phyloP scores from a whole-genome alignment of 2,888 invertebrate species.

The Cartodere bifasciata region DNA sequence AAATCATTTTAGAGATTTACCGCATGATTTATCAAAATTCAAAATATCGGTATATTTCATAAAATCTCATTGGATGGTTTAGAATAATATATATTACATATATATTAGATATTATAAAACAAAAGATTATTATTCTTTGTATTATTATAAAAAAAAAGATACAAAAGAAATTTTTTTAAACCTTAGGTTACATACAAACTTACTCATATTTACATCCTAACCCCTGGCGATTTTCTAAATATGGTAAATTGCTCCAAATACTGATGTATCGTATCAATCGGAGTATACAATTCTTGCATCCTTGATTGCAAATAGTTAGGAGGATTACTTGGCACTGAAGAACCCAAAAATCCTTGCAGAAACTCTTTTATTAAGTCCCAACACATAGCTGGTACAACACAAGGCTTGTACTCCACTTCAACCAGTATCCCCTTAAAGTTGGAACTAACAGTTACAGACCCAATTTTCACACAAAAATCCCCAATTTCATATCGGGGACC shows the following conservation, averaged over 20 bases:
- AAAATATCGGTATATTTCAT: too few species aligned
- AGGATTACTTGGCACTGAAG: conserved; percentile 56
- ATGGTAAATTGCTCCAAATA: conserved; percentile 88
- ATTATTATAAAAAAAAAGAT: too few species aligned
- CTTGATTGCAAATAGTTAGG: conserved; percentile 60
- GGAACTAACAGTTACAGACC: conserved; percentile 84
- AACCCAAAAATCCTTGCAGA: conserved; percentile 79
- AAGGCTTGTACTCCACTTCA: conserved; percentile 89
- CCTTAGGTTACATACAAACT: too few species aligned
- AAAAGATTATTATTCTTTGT: too few species aligned
- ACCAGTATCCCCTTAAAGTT: conserved; percentile 88
- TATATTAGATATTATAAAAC: too few species aligned
- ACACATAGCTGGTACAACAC: conserved; percentile 74
- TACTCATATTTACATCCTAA: conserved; percentile 24
- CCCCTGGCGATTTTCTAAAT: conserved; percentile 65
- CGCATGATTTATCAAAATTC: too few species aligned
- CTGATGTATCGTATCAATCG: conserved; percentile 86
- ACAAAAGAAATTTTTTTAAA: too few species aligned
- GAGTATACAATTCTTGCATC: conserved; percentile 77
- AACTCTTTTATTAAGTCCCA: conserved; percentile 90
- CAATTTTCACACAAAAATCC: conserved; percentile 88
- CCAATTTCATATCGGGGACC: conserved; percentile 78
- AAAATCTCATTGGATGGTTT: too few species aligned
- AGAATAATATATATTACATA: too few species aligned
- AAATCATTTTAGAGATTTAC: too few species aligned